Conservation (phyloP, 2,113 vertebrate genomes). For the Lates calcarifer region DNA sequence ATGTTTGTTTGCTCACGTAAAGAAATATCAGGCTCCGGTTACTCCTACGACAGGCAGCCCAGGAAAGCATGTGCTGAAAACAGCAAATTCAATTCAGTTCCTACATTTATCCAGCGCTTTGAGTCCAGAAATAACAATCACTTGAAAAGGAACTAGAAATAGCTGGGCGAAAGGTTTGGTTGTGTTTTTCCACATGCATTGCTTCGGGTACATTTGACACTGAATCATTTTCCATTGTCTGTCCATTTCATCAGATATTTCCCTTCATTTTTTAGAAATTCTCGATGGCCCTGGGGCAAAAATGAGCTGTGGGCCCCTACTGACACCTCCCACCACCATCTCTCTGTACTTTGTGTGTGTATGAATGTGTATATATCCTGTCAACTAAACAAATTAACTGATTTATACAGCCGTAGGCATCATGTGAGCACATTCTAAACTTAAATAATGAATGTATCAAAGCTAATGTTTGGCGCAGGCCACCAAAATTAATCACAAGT, state of each 20-base stretch:
- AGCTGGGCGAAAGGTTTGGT: neutral
- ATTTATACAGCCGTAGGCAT: neutral
- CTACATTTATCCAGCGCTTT: neutral
- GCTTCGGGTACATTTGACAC: neutral
- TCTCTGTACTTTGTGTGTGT: neutral
- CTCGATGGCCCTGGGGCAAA: neutral
- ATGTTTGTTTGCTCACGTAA: constrained; percentile 61
- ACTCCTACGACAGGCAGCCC: constrained; percentile 2
- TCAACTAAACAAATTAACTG: neutral
- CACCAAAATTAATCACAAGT: neutral
- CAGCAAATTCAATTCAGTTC: neutral
- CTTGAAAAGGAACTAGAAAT: too few species aligned
- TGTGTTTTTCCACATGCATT: neutral
- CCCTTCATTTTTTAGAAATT: neutral
- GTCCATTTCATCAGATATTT: neutral
- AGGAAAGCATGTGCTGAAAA: constrained; percentile 15
- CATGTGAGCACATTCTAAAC: neutral
- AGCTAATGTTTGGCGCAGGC: neutral
- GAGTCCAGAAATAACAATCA: too few species aligned
- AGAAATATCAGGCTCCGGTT: constrained; percentile 49
- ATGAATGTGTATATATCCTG: neutral
- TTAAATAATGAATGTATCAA: neutral
- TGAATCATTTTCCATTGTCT: neutral
- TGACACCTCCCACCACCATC: neutral
- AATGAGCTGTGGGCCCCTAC: neutral